Evolutionary conservation across 2,113 vertebrate species (phyloP), one percentile per base, ranked within the genome.

Genomic region (Clupea harengus): DNA sequence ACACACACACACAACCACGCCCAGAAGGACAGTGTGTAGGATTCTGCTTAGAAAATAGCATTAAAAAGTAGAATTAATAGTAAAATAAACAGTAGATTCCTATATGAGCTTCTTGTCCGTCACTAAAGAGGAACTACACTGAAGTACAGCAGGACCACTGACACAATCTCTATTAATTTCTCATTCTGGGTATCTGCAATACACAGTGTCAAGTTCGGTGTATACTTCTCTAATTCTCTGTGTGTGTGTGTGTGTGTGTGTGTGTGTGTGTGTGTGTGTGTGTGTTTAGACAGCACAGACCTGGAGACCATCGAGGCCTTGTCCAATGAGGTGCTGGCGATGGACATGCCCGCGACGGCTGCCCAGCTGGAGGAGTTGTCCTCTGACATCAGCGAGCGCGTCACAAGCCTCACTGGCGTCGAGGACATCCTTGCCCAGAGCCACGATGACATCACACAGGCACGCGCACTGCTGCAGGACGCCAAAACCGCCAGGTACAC

Each of bases 291-390:
- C 83, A 97, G 96, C 0, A 96, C 97, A 13, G 96, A 99, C 46
- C 91, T 95, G 32, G 94, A 97, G 0, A 96, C 97, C 92, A 98
- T 99, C 0, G 98, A 99, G 93, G 95, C 95, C 0, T 95, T 99
- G 60, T 96, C 98, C 88, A 97, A 96, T 6, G 96, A 98, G 92
- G 98, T 99, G 67, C 25, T 99, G 90, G 95, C 95, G 86, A 94
- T 99, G 95, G 94, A 97, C 91, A 97, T 99, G 97, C 98, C 98
- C 5, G 96, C 96, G 32, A 97, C 96, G 0, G 91, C 97, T 0
- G 89, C 95, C 82, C 96, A 97, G 91, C 94, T 99, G 86, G 95
- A 96, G 82, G 94, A 96, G 52, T 91, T 99, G 90, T 98, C 97
- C 0, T 89, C 94, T 52, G 97, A 97, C 83, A 99, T 99, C 85